Conservation (phyloP, 2,888 invertebrate species). For the Diloba caeruleocephala region DNA sequence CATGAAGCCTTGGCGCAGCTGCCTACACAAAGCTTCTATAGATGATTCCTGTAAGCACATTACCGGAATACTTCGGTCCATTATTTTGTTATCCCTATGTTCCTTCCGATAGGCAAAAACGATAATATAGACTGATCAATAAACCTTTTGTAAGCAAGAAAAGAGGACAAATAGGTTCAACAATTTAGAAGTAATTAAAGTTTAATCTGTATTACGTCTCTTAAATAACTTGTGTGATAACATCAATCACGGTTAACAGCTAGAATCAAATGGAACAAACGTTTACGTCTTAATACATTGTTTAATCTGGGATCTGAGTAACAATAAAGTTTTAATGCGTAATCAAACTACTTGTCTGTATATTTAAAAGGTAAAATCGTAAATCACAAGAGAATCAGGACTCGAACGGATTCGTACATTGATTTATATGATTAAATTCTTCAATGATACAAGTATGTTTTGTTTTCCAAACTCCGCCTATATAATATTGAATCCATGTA, state of each 20-base stretch:
- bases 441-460: too few species aligned
- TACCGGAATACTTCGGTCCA: too few species aligned
- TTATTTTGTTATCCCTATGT: too few species aligned
- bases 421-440: constrained; percentile 19
- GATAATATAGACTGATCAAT: too few species aligned
- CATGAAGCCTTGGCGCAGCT: too few species aligned
- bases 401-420: constrained; percentile 8
- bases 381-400: constrained; percentile 40
- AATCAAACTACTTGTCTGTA: constrained; percentile 46
- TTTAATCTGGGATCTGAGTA: constrained; percentile 33
- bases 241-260: constrained; percentile 15
- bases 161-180: too few species aligned
- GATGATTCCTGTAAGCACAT: too few species aligned
- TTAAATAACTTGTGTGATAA: constrained; percentile 18
- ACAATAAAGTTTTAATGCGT: constrained; percentile 53
- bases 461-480: too few species aligned
- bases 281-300: constrained; percentile 31
- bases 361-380: constrained; percentile 45
- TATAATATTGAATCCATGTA: too few species aligned
- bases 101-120: too few species aligned
- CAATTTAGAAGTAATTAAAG: background rate
- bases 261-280: constrained; percentile 27
- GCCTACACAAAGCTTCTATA: too few species aligned
- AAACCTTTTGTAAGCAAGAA: too few species aligned
- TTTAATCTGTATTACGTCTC: constrained; percentile 4